Conservation (phyloP, 2,888 invertebrate genomes). For the Ypsolopha sequella region DNA sequence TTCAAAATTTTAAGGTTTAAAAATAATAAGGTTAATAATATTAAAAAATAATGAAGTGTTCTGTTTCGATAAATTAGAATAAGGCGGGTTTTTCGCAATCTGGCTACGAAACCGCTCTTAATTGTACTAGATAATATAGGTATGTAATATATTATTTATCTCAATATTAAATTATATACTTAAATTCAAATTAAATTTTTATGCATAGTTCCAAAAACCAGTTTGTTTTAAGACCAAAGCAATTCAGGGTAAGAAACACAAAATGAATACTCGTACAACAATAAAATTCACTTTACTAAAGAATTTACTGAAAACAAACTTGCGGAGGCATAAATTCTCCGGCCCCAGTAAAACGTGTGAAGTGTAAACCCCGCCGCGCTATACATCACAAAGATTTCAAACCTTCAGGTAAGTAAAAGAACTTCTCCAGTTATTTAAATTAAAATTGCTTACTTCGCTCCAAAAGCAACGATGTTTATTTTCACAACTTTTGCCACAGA, state of each 20-base stretch:
- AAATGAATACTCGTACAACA: background rate
- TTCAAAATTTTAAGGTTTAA: no score
- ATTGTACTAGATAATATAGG: no score
- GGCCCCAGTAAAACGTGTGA: slow-evolving; percentile 1
- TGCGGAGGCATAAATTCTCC: background rate
- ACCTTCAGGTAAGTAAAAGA: slow-evolving; percentile 5
- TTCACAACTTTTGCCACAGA: slow-evolving; percentile 14
- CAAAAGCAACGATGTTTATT: slow-evolving; percentile 13
- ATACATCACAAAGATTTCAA: slow-evolving; percentile 8
- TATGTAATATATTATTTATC: no score
- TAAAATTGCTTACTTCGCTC: slow-evolving; percentile 19
- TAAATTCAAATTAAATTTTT: no score
- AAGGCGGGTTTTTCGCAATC: no score
- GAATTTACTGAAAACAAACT: background rate
- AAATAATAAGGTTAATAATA: no score
- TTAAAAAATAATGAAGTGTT: no score
- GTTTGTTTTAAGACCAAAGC: no score
- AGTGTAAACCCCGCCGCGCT: slow-evolving; percentile 4
- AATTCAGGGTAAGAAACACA: background rate
- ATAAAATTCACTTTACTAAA: background rate
- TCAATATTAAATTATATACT: no score
- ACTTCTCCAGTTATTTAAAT: slow-evolving; percentile 17
- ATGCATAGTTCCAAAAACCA: no score
- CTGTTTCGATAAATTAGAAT: no score
- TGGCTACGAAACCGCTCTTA: no score